Evolutionary conservation across 1,140 invertebrate species (phyloP).

Genomic region (Drosophila pandora): DNA sequence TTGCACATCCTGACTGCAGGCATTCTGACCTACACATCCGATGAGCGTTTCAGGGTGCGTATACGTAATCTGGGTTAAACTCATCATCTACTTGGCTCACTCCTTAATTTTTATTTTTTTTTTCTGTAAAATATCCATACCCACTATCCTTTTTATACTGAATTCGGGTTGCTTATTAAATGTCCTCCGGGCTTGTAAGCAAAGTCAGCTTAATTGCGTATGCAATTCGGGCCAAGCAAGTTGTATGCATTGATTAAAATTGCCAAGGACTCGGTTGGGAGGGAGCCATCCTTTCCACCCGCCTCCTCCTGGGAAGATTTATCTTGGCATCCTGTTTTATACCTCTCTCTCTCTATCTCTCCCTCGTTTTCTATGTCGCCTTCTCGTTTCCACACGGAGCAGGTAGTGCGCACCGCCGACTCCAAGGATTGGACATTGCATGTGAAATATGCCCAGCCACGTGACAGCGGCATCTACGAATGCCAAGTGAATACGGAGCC

Average conservation of each 20-base stretch:
- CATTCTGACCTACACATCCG: conserved; percentile 90
- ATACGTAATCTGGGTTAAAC: conserved; percentile 53
- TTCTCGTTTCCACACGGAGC: conserved; percentile 73
- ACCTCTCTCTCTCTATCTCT: neutral
- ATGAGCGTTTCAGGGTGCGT: conserved; percentile 88
- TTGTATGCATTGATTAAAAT: conserved; percentile 81
- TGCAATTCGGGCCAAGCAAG: conserved; percentile 62
- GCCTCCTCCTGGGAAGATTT: neutral
- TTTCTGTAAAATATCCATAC: neutral
- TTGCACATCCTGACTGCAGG: conserved; percentile 91
- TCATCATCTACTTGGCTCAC: conserved; percentile 9
- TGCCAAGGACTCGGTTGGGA: conserved; percentile 53
- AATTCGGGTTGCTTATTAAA: conserved; percentile 61
- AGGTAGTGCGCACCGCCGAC: conserved; percentile 92
- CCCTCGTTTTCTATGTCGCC: conserved; percentile 1
- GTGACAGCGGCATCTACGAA: conserved; percentile 94
- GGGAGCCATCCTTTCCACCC: conserved; percentile 13
- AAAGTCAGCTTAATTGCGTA: conserved; percentile 78
- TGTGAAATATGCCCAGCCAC: conserved; percentile 94
- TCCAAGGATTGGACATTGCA: conserved; percentile 96
- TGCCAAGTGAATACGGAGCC: conserved; percentile 97
- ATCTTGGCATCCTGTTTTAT: conserved; percentile 7
- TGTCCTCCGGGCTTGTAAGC: conserved; percentile 64
- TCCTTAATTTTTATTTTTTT: neutral
- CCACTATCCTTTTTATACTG: neutral